Base-by-base conservation (phyloP, 2,113 vertebrate species). In the Thermophis baileyi region DNA sequence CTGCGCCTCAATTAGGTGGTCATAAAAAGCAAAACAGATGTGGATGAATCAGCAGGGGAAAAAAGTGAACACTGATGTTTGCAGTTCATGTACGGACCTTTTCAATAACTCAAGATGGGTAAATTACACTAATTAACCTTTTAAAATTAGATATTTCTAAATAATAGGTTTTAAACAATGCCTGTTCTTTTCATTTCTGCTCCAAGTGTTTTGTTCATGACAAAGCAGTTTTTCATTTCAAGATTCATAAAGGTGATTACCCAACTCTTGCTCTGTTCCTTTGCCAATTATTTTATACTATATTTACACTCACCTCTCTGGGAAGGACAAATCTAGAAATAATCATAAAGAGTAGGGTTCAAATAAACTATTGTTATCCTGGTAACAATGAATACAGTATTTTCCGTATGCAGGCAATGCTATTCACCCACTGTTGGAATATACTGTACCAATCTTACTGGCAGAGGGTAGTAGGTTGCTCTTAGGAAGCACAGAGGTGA, bases 71-170 rank as follows among this genome's bases (percentile, higher is more conserved):
- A 97, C 96, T 98, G 98, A 97, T 94, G 90, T 97, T 99, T 97
- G 97, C 98, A 98, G 98, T 98, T 97, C 98, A 89, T 97, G 97
- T 97, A 97, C 98, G 98, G 98, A 96, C 97, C 98, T 97, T 98
- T 98, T 98, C 98, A 98, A 97, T 97, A 98, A 98, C 97, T 81
- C 91, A 96, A 97, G 95, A 98, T 97, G 98, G 97, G 96, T 98
- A 99, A 99, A 99, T 99, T 99, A 98, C 97, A 98, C 97, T 98
- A 98, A 99, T 99, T 99, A 99, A 99, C 98, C 98, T 98, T 98
- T 98, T 98, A 98, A 97, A 98, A 98, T 97, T 98, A 98, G 98
- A 97, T 97, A 98, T 98, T 98, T 98, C 97, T 97, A 98, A 98
- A 99, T 98, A 99, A 99, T 98, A 97, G 97, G 95, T 97, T 96